These are phyloP conservation scores for Caenorhabditis doughertyi DNA, from an alignment of 2,888 invertebrate species.

Conservation along the genomic window DNA sequence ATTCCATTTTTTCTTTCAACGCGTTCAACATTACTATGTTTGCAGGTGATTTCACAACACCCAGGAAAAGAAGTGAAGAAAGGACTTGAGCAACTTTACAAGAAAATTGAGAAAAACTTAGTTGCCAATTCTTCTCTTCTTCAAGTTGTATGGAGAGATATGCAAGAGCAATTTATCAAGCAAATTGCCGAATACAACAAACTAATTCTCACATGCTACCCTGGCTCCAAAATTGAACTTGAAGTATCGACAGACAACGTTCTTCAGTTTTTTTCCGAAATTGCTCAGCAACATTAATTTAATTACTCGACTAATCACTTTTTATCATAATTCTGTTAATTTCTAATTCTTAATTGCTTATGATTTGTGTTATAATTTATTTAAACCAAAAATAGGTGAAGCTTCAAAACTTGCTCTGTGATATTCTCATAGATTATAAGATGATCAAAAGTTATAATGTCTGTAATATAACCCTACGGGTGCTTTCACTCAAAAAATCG, in stretches of 20 bases:
- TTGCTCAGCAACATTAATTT: conserved; percentile 92
- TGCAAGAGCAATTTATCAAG: conserved; percentile 98
- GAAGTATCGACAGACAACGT: conserved; percentile 97
- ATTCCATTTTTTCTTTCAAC: neutral
- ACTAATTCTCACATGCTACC: conserved; percentile 84
- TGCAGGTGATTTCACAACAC: conserved; percentile 90
- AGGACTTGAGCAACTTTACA: conserved; percentile 80
- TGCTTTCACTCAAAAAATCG: conserved; percentile 8
- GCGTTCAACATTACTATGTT: neutral
- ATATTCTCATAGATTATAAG: conserved; percentile 3
- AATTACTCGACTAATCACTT: neutral
- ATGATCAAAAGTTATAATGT: neutral
- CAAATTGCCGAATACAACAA: conserved; percentile 96
- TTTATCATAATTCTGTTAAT: neutral
- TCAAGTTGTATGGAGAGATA: conserved; percentile 97
- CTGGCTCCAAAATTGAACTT: conserved; percentile 84
- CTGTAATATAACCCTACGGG: conserved; percentile 57
- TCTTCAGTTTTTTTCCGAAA: conserved; percentile 96
- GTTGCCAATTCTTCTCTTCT: conserved; percentile 84
- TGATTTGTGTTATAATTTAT: neutral
- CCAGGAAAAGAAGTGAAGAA: conserved; percentile 88
- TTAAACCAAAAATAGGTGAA: neutral
- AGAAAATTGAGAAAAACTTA: conserved; percentile 93
- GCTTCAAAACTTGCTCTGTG: conserved; percentile 1
- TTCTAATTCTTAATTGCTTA: neutral